Base-by-base conservation (phyloP, 2,113 vertebrate genomes). In the Sebastes fasciatus region DNA sequence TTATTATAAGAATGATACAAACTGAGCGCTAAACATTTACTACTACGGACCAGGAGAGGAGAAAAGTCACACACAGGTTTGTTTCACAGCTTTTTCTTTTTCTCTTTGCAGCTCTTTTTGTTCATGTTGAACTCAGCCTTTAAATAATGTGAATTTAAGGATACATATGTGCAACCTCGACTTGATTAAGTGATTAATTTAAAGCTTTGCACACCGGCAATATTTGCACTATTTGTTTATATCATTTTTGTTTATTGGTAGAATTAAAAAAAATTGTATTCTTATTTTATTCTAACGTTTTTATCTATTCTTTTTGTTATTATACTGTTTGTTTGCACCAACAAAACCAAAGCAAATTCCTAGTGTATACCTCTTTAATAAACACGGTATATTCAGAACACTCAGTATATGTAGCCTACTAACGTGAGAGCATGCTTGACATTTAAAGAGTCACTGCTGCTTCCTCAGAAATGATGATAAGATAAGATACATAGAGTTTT, bases 41-140 rank as follows among this genome's bases (percentile, higher is more conserved):
- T 85, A 79, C 80, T 66, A 74, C 79, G 67, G 76, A 88, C 54
- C 82, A 63, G 71, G 80, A 90, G 87, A 83, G 74, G 46, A 54
- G 52, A 85, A 49, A 94, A 95, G 94, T 94, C 92, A 54, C 10
- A 67, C 8, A 67, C 88, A 95, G 95, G 95, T 96, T 94, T 91
- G 95, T 95, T 82, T 74, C 63, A 52, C 78, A 66, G 67, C 61
- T 88, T 73, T 68, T 73, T 14, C 11, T 84, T 87, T 52, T 64
- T 43, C 21, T 86, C 51, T 49, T 55, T 60, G 49, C 48, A 49
- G 8, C 26, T 26, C 26, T 26, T 26, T 26, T 26, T 26, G 23
- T 8, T 23, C 42, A 8, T 8, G 7, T 48, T 19, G 12, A 14
- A 46, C 23, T 23, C 1, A 54, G 3, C 5, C 8, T 57, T 5